Conservation (phyloP, 2,888 invertebrate species). For the Ectemnius cavifrons region DNA sequence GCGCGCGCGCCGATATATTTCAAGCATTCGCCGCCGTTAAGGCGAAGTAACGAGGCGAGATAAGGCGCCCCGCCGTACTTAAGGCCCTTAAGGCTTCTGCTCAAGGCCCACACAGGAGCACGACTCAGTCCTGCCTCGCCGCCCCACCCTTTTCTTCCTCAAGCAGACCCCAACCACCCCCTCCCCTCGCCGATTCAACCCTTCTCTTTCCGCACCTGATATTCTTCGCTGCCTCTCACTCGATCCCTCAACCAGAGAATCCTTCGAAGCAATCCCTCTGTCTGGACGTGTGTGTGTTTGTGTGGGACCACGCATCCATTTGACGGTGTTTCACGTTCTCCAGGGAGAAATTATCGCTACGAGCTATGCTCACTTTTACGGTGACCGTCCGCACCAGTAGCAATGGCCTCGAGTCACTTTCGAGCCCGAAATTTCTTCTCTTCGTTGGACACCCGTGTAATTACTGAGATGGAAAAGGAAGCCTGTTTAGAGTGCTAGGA, state of each 20-base stretch:
- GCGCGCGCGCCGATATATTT: conserved; percentile 67
- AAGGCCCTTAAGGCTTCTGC: conserved; percentile 55
- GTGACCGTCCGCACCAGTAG: conserved; percentile 65
- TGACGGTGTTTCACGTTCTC: conserved; percentile 66
- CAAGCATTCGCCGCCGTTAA: conserved; percentile 75
- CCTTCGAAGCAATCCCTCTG: conserved; percentile 7
- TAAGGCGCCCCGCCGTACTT: conserved; percentile 69
- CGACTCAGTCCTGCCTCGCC: conserved; percentile 29
- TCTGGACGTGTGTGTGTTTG: conserved; percentile 40
- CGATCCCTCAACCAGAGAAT: background rate
- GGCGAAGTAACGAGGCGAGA: conserved; percentile 76
- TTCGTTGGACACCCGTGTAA: background rate
- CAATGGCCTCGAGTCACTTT: conserved; percentile 45
- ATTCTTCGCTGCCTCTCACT: conserved; percentile 14
- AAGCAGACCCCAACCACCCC: background rate
- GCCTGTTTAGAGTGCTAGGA: background rate
- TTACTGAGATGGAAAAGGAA: no score
- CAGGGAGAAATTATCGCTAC: conserved; percentile 71
- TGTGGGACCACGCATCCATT: conserved; percentile 68
- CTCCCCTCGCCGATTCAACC: background rate
- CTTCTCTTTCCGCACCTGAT: conserved; percentile 1
- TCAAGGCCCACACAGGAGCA: conserved; percentile 64
- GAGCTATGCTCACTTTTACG: conserved; percentile 68
- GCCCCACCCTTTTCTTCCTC: conserved; percentile 21
- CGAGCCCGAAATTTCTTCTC: conserved; percentile 23